These are phyloP conservation scores for Molossus alvarezi DNA, from an alignment of 2,797 vertebrate species.

Conservation along the genomic window DNA sequence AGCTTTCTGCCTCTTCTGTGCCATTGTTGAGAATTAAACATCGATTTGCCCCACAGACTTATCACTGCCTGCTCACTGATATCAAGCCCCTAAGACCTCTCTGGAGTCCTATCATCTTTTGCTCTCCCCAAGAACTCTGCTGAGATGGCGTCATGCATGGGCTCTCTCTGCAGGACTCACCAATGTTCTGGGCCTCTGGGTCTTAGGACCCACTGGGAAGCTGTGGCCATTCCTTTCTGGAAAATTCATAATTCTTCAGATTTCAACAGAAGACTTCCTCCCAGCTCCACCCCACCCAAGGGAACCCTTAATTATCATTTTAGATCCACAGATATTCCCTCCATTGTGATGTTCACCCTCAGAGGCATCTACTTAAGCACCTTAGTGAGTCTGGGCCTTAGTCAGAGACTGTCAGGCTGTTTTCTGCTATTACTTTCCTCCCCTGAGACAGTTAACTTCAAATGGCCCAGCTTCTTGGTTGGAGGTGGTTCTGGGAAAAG, in stretches of 20 bases:
- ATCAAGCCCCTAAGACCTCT: not conserved
- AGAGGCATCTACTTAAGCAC: not conserved
- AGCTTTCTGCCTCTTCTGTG: not conserved
- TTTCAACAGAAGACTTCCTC: not conserved
- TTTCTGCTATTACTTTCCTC: not conserved
- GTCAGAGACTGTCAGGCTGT: not conserved
- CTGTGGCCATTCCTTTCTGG: not conserved
- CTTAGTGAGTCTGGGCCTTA: not conserved
- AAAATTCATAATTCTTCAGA: not conserved
- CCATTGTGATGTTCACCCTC: not conserved
- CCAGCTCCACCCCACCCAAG: not conserved
- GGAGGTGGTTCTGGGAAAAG: not conserved
- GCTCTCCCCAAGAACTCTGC: not conserved
- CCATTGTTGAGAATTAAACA: not conserved
- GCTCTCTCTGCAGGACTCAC: not conserved
- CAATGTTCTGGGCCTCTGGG: not conserved
- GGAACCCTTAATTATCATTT: not conserved
- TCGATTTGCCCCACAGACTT: fast-evolving
- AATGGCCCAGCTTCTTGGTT: not conserved
- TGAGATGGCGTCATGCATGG: not conserved
- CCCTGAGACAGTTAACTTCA: not conserved
- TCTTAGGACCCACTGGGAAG: not conserved
- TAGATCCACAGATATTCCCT: not conserved
- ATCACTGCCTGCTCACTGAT: not conserved
- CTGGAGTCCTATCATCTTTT: not conserved